phyloP scores from a whole-genome alignment of 2,113 vertebrate genomes.

The Marmota flaviventris region DNA sequence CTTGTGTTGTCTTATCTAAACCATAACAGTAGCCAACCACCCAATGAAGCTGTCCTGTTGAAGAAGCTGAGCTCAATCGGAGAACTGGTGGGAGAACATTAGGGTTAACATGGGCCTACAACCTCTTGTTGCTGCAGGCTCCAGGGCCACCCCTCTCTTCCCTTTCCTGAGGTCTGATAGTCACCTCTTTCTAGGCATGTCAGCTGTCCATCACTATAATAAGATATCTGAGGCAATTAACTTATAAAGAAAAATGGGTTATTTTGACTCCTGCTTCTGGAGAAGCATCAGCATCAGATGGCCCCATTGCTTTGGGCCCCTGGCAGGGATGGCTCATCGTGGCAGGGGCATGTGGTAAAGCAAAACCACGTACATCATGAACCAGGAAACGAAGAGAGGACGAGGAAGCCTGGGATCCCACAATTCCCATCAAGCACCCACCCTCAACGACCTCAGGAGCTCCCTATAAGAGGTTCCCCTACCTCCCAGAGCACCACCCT shows the following conservation, averaged over 20 bases:
- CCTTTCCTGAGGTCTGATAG: not conserved
- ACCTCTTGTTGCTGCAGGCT: not conserved
- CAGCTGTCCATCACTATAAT: not conserved
- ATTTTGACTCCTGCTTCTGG: not conserved
- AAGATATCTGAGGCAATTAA: not conserved
- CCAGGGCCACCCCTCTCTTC: not conserved
- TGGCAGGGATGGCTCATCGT: not conserved
- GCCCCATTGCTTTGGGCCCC: not conserved
- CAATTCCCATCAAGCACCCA: not conserved
- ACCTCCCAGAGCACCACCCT: not conserved
- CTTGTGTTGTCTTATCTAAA: too few relatives aligned
- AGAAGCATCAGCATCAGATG: not conserved
- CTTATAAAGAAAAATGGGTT: not conserved
- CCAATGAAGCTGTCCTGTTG: not conserved
- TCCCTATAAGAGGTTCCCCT: not conserved
- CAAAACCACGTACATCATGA: not conserved
- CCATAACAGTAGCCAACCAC: not conserved
- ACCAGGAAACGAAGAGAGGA: not conserved
- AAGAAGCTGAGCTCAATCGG: not conserved
- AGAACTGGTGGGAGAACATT: not conserved
- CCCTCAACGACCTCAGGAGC: not conserved
- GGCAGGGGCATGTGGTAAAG: not conserved
- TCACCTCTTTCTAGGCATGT: not conserved
- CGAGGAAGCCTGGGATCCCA: not conserved
- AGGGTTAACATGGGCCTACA: not conserved